Percentiles rank a stretch among this genome's conserved stretches.
These are phyloP conservation scores for Cyphomyrus discorhynchus DNA, from an alignment of 2,113 vertebrate genomes.

Conservation along the genomic window DNA sequence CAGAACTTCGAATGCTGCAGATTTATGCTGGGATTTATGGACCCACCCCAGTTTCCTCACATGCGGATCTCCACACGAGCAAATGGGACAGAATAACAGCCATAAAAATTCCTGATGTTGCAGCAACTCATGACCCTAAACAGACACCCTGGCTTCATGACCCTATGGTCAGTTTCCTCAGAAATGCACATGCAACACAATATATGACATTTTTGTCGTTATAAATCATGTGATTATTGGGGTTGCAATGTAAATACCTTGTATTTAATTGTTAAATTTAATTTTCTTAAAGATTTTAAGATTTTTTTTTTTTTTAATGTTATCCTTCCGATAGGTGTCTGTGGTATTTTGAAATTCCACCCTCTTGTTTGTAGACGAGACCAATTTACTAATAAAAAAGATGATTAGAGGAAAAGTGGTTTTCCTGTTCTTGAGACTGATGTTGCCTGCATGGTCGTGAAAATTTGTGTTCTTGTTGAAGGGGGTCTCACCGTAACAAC, in stretches of 20 bases:
- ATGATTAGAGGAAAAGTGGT: background rate
- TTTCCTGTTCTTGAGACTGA: background rate
- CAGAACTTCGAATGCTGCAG: background rate
- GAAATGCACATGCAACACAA: background rate
- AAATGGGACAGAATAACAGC: background rate
- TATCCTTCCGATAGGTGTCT: conserved; percentile 19
- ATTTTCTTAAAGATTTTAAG: conserved; percentile 1
- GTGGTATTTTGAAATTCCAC: conserved; percentile 23
- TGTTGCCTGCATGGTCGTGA: background rate
- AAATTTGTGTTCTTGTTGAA: background rate
- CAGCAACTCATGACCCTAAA: background rate
- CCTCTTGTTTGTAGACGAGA: conserved; percentile 37
- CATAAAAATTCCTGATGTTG: background rate
- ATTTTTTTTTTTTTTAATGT: background rate
- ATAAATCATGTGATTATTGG: background rate
- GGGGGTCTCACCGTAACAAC: background rate
- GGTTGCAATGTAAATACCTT: conserved; percentile 21
- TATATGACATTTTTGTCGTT: background rate
- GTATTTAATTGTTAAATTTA: conserved; percentile 14
- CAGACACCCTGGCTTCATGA: background rate
- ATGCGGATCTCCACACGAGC: background rate
- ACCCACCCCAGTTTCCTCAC: background rate
- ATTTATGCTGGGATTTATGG: background rate
- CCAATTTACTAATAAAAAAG: conserved; percentile 34
- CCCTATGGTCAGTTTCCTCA: background rate